phyloP scores from a whole-genome alignment of 2,888 invertebrate species.

The Aproaerema taeniolella region DNA sequence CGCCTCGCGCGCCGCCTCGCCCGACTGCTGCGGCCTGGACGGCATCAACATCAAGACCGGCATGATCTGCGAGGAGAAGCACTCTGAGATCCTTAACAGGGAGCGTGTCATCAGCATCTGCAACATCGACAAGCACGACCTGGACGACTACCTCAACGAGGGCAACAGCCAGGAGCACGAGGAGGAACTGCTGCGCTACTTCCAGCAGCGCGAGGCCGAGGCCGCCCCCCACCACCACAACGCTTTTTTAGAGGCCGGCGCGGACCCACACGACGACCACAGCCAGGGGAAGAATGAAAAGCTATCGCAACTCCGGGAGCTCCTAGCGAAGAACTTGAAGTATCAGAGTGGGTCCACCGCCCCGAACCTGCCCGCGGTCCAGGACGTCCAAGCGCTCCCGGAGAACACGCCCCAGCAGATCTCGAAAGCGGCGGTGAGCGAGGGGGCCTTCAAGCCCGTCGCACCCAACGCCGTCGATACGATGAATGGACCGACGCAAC shows the following conservation, averaged over 20 bases:
- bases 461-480: slow-evolving; percentile 30
- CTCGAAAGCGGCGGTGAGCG: slow-evolving; percentile 36
- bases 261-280: slow-evolving; percentile 69
- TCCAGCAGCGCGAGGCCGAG: slow-evolving; percentile 70
- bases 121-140: slow-evolving; percentile 87
- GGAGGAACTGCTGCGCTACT: slow-evolving; percentile 90
- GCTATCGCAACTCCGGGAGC: slow-evolving; percentile 84
- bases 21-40: slow-evolving; percentile 70
- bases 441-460: slow-evolving; percentile 53
- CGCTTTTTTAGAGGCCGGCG: slow-evolving; percentile 61
- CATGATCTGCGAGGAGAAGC: slow-evolving; percentile 68
- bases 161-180: slow-evolving; percentile 88
- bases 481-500: slow-evolving; percentile 34
- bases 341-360: slow-evolving; percentile 60
- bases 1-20: slow-evolving; percentile 53
- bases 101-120: slow-evolving; percentile 86
- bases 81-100: slow-evolving; percentile 77
- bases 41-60: slow-evolving; percentile 62
- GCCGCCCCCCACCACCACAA: slow-evolving; percentile 31
- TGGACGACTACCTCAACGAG: slow-evolving; percentile 88
- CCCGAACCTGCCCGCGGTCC: slow-evolving; percentile 35
- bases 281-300: slow-evolving; percentile 79
- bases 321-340: slow-evolving; percentile 81
- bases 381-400: slow-evolving; percentile 34
- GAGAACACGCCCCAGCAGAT: slow-evolving; percentile 33